These are phyloP conservation scores for Taurulus bubalis DNA, from an alignment of 2,113 vertebrate species.

Conservation along the genomic window DNA sequence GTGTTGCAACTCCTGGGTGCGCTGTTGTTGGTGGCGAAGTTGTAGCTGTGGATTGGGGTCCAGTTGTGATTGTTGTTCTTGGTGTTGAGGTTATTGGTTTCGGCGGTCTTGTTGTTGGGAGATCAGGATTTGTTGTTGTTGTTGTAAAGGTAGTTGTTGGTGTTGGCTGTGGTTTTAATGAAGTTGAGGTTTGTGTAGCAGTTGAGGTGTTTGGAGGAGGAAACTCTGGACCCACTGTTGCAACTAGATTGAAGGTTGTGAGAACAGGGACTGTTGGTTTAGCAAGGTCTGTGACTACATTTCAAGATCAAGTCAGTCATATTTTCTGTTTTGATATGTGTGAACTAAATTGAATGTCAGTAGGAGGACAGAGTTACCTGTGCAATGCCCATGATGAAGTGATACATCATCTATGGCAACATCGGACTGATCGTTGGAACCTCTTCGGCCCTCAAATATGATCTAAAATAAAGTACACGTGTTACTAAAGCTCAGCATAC, in stretches of 20 bases:
- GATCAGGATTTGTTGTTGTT: not conserved
- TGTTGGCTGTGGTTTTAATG: not conserved
- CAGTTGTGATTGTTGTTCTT: not conserved
- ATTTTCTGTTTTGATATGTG: not conserved
- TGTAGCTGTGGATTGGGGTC: not conserved
- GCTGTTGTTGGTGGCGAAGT: not conserved
- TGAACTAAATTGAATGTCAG: not conserved
- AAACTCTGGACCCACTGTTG: constrained; percentile 20
- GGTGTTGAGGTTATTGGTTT: not conserved
- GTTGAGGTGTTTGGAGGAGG: constrained; percentile 8
- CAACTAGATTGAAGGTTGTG: constrained; percentile 14
- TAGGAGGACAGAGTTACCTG: constrained; percentile 67
- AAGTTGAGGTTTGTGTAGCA: constrained; percentile 8
- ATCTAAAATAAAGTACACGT: constrained; percentile 72
- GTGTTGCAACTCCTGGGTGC: not conserved
- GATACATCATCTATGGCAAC: constrained; percentile 86
- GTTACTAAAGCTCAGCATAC: not conserved
- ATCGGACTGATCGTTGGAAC: constrained; percentile 79
- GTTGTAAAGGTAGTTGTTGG: not conserved
- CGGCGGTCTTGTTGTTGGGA: constrained; percentile 2
- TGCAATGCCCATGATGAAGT: constrained; percentile 76
- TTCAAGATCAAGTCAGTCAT: not conserved
- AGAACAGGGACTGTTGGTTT: constrained; percentile 25
- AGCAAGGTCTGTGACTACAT: constrained; percentile 37
- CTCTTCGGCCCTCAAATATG: constrained; percentile 83